Base-by-base conservation (phyloP, 2,113 vertebrate genomes). In the Phainopepla nitens region DNA sequence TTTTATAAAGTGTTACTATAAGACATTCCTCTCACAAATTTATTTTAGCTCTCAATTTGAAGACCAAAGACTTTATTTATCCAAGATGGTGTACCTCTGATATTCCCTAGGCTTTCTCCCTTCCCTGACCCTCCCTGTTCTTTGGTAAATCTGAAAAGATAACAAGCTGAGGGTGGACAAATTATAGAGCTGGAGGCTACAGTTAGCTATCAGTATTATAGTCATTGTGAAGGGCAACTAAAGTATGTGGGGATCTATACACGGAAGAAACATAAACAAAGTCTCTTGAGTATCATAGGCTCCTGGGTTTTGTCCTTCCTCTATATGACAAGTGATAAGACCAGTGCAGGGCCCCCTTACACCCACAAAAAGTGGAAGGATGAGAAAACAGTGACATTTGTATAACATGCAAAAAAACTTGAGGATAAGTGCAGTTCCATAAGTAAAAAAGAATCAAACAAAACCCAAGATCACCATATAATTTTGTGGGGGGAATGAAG, bases 351-450 rank as follows among this genome's bases (percentile, higher is more conserved):
- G 20, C 14, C 17, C 49, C 10, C 10, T 89, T 53, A 41, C 11
- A 69, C 7, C 10, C 23, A 19, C 33, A 56, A 69, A 87, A 69
- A 4, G 12, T 7, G 9, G 10, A 71, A 78, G 11, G 9, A 81
- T 31, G 24, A 76, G 20, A 69, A 92, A 78, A 61, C 8, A 27
- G 5, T 42, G 21, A 51, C 9, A 72, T 56, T 36, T 60, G 2
- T 41, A 22, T n/a, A 36, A 29, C 0, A 0, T 31, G 15, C 45
- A 78, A 73, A 77, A 87, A 35, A 44, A 3, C 4, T 41, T 60
- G 44, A 51, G 19, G 45, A 13, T 79, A 68, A 85, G 29, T 29
- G 29, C 0, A 0, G 4, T 42, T 80, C 53, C 4, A 7, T 27
- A 60, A 80, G 16, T 29, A 21, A 69, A 77, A 24, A 80, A 54